A percentile compares a stretch with the other conserved stretches of the same genome.
Evolutionary conservation across 2,888 invertebrate species (phyloP).

Genomic region (Aradus depressus): DNA sequence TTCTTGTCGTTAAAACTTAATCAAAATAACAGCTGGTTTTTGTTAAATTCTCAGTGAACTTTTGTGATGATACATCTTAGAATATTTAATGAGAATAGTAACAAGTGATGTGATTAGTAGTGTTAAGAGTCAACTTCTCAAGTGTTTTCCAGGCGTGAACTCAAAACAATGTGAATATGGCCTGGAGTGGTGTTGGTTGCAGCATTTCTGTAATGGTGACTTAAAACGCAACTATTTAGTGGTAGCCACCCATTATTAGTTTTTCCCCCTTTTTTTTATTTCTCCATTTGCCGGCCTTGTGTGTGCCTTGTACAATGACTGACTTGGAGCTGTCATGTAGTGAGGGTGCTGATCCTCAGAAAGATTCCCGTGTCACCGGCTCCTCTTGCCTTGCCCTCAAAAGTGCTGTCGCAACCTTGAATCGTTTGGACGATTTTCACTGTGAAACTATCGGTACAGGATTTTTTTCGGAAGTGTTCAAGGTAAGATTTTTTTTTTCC

Average conservation of each 20-base stretch:
- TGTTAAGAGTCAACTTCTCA: not conserved
- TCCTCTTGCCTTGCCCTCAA: conserved; percentile 80
- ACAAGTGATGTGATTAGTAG: not conserved
- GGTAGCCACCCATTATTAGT: too few species aligned
- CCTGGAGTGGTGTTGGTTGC: not conserved
- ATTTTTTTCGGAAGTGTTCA: conserved; percentile 95
- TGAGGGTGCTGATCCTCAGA: conserved; percentile 13
- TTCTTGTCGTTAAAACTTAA: too few species aligned
- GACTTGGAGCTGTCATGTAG: conserved; percentile 16
- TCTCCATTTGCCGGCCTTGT: conserved; percentile 4
- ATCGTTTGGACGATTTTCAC: conserved; percentile 86
- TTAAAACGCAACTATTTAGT: too few species aligned
- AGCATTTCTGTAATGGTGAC: conserved; percentile 10
- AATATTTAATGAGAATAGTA: conserved; percentile 1
- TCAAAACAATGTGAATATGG: conserved; percentile 11
- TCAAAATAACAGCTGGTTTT: conserved; percentile 3
- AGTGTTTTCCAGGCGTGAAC: not conserved
- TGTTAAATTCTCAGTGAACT: not conserved
- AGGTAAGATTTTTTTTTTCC: conserved; percentile 56
- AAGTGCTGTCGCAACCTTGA: conserved; percentile 82
- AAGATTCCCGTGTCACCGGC: conserved; percentile 45
- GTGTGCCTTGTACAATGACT: conserved; percentile 12
- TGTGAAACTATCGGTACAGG: conserved; percentile 88
- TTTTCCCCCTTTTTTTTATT: too few species aligned
- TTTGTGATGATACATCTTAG: not conserved